Evolutionary conservation across 2,888 invertebrate species (phyloP), one percentile per base, ranked within the genome.

Genomic region (Epinotia ramella): DNA sequence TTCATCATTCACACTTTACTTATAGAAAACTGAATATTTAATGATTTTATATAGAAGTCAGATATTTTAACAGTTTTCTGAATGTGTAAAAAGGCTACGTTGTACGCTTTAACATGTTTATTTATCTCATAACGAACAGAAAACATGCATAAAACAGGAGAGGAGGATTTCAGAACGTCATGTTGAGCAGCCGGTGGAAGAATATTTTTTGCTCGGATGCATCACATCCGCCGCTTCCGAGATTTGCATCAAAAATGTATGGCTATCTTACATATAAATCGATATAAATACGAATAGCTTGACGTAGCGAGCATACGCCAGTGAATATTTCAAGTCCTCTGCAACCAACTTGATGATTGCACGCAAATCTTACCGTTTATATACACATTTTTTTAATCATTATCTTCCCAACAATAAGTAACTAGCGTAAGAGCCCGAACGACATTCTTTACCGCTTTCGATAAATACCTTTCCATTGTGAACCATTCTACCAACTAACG

Each of bases 201-300:
- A 67, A 57, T 67, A 72, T 67, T 71, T 76, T 76, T 76, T 72
- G 66, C 71, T 71, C 75, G 56, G 60, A 66, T 71, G 75, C 75
- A 67, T 71, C 71, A 66, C 62, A 66, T 76, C 66, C 71, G 75
- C 66, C 66, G 76, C 76, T 67, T 72, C 62, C 60, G 67, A 76
- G 76, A 71, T 76, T 72, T 67, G 66, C 71, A 72, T 76, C 76
- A 62, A 72, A 71, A 76, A 72, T 70, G 46, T 72, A 76, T 67
- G 75, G 53, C 40, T 60, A 75, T 60, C 53, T 46, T 44, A 66
- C 59, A 60, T 56, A 66, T 65, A 71, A 75, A 71, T 71, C 59
- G 40, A 75, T 70, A 65, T 59, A 65, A 65, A 70, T 69, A 69
- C 65, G 46, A 70, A 65, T 74, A 24, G 20, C 20, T 65, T 60